Percentiles rank a stretch among this genome's conserved stretches.
Conservation (phyloP, 2,888 invertebrate genomes). For the Xiphydria camelus region DNA sequence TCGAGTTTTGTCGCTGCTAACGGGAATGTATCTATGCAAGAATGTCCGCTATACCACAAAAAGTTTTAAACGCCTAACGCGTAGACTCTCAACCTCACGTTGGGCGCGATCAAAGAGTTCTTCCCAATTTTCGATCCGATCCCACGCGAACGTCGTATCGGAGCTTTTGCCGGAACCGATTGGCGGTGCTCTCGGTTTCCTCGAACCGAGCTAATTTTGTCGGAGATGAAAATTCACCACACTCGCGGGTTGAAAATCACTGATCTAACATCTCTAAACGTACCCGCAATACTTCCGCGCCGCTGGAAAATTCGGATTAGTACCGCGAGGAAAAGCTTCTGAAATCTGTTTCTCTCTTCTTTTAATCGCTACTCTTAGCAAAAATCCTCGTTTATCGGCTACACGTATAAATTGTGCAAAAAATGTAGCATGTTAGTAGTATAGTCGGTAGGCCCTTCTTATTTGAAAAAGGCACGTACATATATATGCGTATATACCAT, state of each 20-base stretch:
- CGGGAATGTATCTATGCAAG: constrained; percentile 10
- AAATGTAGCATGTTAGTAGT: constrained; percentile 38
- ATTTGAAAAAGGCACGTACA: constrained; percentile 37
- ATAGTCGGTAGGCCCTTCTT: constrained; percentile 34
- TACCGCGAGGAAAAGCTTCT: neutral
- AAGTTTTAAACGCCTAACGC: constrained; percentile 13
- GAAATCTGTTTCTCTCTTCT: neutral
- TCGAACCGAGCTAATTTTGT: too few species aligned
- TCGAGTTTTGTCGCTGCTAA: constrained; percentile 15
- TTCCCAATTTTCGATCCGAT: too few species aligned
- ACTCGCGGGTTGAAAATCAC: constrained; percentile 17
- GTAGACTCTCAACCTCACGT: constrained; percentile 21
- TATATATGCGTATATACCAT: constrained; percentile 23
- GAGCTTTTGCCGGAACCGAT: too few species aligned
- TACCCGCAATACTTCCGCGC: too few species aligned
- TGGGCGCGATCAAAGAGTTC: too few species aligned
- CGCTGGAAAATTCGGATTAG: neutral
- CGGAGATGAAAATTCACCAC: constrained; percentile 3
- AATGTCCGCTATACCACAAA: constrained; percentile 13
- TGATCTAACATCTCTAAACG: constrained; percentile 1
- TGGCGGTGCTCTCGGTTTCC: too few species aligned
- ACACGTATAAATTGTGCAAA: constrained; percentile 45
- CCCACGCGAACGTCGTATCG: too few species aligned
- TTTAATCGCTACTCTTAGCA: constrained; percentile 23
- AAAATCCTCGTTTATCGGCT: constrained; percentile 33